Evolutionary conservation across 2,113 vertebrate genomes (phyloP), one percentile per base, ranked within the genome.

Genomic region (Hippocampus abdominalis): DNA sequence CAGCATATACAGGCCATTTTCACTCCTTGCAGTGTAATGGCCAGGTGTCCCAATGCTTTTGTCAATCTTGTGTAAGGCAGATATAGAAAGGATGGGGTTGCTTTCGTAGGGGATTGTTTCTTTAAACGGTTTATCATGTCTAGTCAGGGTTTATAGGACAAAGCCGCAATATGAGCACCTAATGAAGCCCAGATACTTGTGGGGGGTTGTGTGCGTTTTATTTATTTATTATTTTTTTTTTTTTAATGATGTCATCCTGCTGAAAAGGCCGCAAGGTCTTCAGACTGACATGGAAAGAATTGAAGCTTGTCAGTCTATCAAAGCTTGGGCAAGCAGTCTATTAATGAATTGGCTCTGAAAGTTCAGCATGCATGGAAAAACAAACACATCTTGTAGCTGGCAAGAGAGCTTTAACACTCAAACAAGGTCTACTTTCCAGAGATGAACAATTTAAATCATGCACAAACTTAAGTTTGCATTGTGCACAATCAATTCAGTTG

Each of bases 201-300:
- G 15, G 15, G 20, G 16, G 40, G 21, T 32, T 32, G 4, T 32
- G 29, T 32, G 5, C 5, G 9, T 32, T 18, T 1, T 63, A 40
- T 63, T 20, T 36, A 40, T 2, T 5, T n/a, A 6, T n/a, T 42
- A 6, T 18, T 4, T 53, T 16, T 73, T 66, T 72, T 59, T 15
- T 73, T 70, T 72, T 49, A 1, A 57, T 68, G 76, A 82, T 70
- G 79, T 86, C 77, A 83, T 72, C 42, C 54, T 51, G 69, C 71
- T 74, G 69, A 75, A 82, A 85, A 82, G 81, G 78, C 74, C 70
- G 13, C 13, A 62, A 2, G 63, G 73, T 75, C 64, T 44, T 73
- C 25, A 46, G 36, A 64, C 56, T 40, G 57, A 66, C 16, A 7
- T 64, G 61, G 70, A 63, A 66, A 75, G 69, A 71, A 64, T 62